phyloP scores from a whole-genome alignment of 2,888 invertebrate species.

The Chouioia cunea region DNA sequence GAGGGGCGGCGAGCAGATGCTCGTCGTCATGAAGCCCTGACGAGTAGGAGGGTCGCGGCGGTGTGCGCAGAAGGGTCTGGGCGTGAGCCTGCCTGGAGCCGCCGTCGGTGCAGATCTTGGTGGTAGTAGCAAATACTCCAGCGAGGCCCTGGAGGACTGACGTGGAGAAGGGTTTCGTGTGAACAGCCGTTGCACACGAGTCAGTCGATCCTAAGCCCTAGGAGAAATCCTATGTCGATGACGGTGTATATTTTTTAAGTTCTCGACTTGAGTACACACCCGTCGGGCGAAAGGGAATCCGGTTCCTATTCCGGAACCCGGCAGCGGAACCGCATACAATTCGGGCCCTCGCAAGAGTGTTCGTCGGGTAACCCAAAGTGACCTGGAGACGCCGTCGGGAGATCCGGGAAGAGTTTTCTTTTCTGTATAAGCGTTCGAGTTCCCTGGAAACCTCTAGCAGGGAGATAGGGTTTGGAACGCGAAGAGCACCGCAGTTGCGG shows the following conservation, averaged over 20 bases:
- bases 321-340: slow-evolving; percentile 71
- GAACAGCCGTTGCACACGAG: slow-evolving; percentile 74
- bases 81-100: slow-evolving; percentile 67
- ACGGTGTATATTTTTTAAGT: slow-evolving; percentile 55
- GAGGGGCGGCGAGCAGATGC: slow-evolving; percentile 29
- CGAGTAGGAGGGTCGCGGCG: slow-evolving; percentile 53
- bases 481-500: slow-evolving; percentile 79
- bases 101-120: slow-evolving; percentile 69
- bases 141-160: slow-evolving; percentile 73
- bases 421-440: slow-evolving; percentile 79
- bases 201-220: slow-evolving; percentile 74
- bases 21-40: slow-evolving; percentile 49
- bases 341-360: slow-evolving; percentile 69
- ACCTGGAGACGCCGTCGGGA: slow-evolving; percentile 73
- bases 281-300: slow-evolving; percentile 72
- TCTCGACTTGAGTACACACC: slow-evolving; percentile 57
- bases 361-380: slow-evolving; percentile 71
- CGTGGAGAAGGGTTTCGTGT: slow-evolving; percentile 74
- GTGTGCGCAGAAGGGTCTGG: slow-evolving; percentile 69
- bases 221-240: slow-evolving; percentile 70
- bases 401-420: slow-evolving; percentile 75
- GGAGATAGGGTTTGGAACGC: slow-evolving; percentile 70
- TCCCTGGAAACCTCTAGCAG: slow-evolving; percentile 62
- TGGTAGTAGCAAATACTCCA: slow-evolving; percentile 75
- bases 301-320: slow-evolving; percentile 74